phyloP scores from a whole-genome alignment of 1,140 invertebrate species.

The Bombus waltoni region DNA sequence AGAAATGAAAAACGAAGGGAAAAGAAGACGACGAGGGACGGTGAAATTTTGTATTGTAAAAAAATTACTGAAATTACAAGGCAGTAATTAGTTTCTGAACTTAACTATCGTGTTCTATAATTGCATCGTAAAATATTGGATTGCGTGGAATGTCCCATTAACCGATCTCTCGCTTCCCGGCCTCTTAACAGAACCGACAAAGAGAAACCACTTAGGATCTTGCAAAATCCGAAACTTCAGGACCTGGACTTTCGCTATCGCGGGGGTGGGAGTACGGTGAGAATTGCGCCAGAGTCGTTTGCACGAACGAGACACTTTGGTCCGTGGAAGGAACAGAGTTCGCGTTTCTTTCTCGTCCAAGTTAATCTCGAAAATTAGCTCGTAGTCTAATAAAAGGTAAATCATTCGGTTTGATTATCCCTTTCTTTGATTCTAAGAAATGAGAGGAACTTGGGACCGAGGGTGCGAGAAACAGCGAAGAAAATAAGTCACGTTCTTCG shows the following conservation, averaged over 20 bases:
- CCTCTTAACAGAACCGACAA: not conserved
- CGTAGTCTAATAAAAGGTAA: not conserved
- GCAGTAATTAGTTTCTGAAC: not conserved
- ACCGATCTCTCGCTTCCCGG: not conserved
- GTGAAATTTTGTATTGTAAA: not conserved
- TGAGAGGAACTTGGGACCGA: not conserved
- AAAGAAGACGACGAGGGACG: not conserved
- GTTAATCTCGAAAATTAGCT: constrained; percentile 4
- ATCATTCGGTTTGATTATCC: constrained; percentile 7
- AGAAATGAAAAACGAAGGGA: too few species aligned
- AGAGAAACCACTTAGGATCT: constrained; percentile 15
- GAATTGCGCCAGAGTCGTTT: constrained; percentile 6
- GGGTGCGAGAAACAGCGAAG: not conserved
- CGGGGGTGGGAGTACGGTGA: too few species aligned
- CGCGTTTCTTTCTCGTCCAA: not conserved
- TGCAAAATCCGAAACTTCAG: constrained; percentile 43
- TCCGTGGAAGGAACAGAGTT: not conserved
- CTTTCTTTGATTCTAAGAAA: not conserved
- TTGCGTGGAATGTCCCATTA: constrained; percentile 1
- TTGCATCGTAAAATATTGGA: not conserved
- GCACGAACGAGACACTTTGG: not conserved
- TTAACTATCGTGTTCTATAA: too few species aligned
- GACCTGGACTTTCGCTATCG: constrained; percentile 37
- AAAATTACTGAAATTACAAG: not conserved
- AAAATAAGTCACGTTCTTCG: not conserved